phyloP scores from a whole-genome alignment of 2,797 vertebrate genomes.

The Cephalopachus bancanus region DNA sequence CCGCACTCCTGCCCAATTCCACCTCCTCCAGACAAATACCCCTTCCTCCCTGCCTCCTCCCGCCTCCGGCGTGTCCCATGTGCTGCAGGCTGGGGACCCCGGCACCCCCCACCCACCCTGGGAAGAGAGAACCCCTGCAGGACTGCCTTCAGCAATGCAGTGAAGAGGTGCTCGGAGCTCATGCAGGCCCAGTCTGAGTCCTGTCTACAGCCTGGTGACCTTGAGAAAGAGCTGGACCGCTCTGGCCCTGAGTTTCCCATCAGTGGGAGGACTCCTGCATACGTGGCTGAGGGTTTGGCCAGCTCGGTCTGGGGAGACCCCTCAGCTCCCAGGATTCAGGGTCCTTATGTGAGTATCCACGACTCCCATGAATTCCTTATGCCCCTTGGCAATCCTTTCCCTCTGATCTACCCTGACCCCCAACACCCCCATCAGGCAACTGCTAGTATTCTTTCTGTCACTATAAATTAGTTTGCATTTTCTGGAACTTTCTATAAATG shows the following conservation, averaged over 20 bases:
- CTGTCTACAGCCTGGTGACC: not conserved
- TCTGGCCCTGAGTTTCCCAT: not conserved
- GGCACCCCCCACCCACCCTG: not conserved
- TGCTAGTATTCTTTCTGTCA: not conserved
- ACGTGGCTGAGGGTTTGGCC: rapidly evolving
- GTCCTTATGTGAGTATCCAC: not conserved
- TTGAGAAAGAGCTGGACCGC: not conserved
- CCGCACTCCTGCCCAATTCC: not conserved
- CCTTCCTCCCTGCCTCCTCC: not conserved
- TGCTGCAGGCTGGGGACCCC: not conserved
- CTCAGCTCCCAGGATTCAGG: not conserved
- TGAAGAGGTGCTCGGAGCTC: not conserved
- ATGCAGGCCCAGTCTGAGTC: too few species aligned
- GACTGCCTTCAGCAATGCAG: rapidly evolving
- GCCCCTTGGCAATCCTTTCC: not conserved
- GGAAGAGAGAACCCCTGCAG: too few species aligned
- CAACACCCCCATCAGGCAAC: too few species aligned
- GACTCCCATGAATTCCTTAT: not conserved
- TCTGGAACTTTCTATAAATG: not conserved
- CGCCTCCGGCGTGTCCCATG: not conserved
- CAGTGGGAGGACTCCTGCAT: not conserved
- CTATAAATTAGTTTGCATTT: not conserved
- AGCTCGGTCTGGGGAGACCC: too few species aligned
- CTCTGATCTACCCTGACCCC: not conserved
- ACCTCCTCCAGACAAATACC: not conserved